Base-by-base conservation (phyloP, 64 coral and sea anemone species). In the Montipora capricornis region DNA sequence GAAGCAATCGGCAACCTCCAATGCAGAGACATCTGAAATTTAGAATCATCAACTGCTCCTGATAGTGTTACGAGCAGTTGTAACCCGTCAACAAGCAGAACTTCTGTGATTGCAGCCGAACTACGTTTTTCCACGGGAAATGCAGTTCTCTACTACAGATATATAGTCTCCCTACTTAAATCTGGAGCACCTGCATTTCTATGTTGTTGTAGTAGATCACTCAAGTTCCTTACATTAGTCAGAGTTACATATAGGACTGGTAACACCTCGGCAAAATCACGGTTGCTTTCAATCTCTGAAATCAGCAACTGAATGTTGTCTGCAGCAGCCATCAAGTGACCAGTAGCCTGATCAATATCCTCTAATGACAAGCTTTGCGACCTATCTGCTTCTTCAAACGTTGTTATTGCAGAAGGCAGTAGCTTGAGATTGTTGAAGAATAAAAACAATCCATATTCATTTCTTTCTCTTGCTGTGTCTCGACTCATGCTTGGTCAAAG, bases 1-100 rank as follows among this genome's bases (percentile, higher is more conserved):
- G 57, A 81, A 62, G 89, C 89, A 8, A 79, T 91, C 22, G 89
- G 66, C 46, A 81, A 91, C 49, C 29, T 91, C 5, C 62, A 78
- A 49, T 71, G 46, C 81, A 73, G 5, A 45, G 89, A 91, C 48
- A 81, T 82, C 45, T 5, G 47, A 81, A 81, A 91, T 81, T 55
- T 74, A 49, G 89, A 77, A 69, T 61, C 89, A 49, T 91, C 44
- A 45, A 91, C 78, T 46, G 78, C 61, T 47, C 11, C 75, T 44
- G 48, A 77, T 44, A 49, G 75, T 15, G 8, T 44, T 77, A 15
- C 75, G 75, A 77, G 7, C 13, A 12, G 6, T 14, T 47, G 44
- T 77, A 14, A 9, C 44, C 75, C 75, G 12, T 77, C 75, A 14
- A 10, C 75, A 77, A 77, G 13, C 75, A 37, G 29, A 37, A 37